Conservation (phyloP, 2,113 vertebrate genomes). For the Pardalotus punctatus region DNA sequence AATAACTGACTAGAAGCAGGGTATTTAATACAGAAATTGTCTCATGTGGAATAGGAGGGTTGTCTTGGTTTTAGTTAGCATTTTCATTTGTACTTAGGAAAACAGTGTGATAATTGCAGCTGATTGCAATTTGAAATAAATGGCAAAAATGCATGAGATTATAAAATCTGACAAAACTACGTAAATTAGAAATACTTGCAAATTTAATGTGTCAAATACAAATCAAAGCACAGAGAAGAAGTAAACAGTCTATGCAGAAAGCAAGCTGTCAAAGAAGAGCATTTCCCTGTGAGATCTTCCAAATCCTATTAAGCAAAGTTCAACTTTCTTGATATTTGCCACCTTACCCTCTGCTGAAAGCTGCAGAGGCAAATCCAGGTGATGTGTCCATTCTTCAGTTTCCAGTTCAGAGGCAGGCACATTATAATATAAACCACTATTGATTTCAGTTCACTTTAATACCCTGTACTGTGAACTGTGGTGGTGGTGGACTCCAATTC, state of each 20-base stretch:
- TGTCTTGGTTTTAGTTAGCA: background rate
- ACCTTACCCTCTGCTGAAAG: background rate
- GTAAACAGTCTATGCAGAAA: background rate
- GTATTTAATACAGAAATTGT: background rate
- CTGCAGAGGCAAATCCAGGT: background rate
- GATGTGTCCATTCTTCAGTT: background rate
- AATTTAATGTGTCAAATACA: background rate
- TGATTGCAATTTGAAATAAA: background rate
- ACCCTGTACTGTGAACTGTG: conserved; percentile 32
- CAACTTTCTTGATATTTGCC: background rate
- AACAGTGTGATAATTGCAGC: background rate
- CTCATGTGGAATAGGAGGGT: background rate
- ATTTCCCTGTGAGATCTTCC: background rate
- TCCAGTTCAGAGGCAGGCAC: background rate
- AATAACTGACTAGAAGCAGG: background rate
- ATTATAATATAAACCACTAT: conserved; percentile 55
- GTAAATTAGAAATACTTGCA: background rate
- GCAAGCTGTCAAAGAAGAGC: background rate
- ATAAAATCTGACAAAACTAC: background rate
- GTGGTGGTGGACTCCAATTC: conserved; percentile 28
- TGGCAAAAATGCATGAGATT: background rate
- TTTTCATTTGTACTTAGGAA: background rate
- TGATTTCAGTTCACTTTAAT: conserved; percentile 60
- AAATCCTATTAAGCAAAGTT: background rate
- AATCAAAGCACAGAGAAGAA: background rate